A percentile compares a stretch with the other conserved stretches of the same genome.
phyloP scores from a whole-genome alignment of 2,797 vertebrate genomes.

The Darevskia nairensis region DNA sequence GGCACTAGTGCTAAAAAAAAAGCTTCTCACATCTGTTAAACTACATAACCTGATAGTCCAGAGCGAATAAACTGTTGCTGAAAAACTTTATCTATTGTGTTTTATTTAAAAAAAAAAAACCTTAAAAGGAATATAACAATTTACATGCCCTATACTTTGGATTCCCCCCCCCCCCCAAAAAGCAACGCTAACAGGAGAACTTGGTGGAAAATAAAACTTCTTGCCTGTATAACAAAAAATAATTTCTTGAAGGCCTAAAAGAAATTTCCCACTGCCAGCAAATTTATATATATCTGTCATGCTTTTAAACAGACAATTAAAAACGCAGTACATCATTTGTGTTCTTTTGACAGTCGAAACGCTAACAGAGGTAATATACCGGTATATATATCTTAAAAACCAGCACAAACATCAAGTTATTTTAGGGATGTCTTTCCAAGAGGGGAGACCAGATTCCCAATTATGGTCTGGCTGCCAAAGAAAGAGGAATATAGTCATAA shows the following conservation, averaged over 20 bases:
- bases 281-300: conserved; percentile 36
- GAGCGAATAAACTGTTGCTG: not conserved
- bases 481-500: not conserved
- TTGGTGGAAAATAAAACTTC: conserved; percentile 50
- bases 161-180: not conserved
- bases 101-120: not conserved
- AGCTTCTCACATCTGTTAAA: conserved; percentile 20
- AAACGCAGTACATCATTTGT: conserved; percentile 29
- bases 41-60: conserved; percentile 22
- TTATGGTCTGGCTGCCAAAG: conserved; percentile 29
- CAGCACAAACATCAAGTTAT: conserved; percentile 22
- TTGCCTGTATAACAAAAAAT: conserved; percentile 45
- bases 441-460: conserved; percentile 39
- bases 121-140: not conserved
- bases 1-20: not conserved
- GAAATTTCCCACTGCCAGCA: not conserved
- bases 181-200: conserved; percentile 45
- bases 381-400: not conserved
- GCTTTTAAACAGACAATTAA: conserved; percentile 53
- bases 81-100: not conserved
- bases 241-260: conserved; percentile 17
- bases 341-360: conserved; percentile 23
- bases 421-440: conserved; percentile 33
- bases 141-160: no score
- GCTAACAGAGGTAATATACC: conserved; percentile 13